These are phyloP conservation scores for Lasiurus cinereus DNA, from an alignment of 2,113 vertebrate genomes.

Conservation along the genomic window DNA sequence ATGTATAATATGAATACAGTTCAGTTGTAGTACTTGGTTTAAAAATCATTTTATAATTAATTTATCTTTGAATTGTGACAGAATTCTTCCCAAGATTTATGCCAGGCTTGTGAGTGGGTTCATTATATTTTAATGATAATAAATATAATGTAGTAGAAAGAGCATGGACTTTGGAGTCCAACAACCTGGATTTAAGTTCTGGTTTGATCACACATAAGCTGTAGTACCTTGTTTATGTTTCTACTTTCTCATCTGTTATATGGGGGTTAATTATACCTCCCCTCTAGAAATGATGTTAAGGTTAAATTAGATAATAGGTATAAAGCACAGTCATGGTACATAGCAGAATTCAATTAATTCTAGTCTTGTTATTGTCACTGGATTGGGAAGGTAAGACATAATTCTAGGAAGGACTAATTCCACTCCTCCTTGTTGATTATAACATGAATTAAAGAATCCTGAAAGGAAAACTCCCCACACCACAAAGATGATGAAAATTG, in stretches of 20 bases:
- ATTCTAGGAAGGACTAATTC: not conserved
- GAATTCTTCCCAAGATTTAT: not conserved
- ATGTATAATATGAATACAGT: not conserved
- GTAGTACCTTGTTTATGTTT: not conserved
- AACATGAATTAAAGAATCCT: conserved; percentile 13
- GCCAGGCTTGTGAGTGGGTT: not conserved
- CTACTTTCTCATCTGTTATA: not conserved
- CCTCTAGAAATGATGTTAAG: not conserved
- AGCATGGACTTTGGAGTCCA: not conserved
- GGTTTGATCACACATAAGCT: not conserved
- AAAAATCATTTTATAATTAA: not conserved
- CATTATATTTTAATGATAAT: not conserved
- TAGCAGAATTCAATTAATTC: not conserved
- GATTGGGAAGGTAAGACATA: not conserved
- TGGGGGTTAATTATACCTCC: not conserved
- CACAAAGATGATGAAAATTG: not conserved
- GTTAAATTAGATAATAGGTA: not conserved
- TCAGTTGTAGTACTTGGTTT: not conserved
- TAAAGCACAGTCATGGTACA: not conserved
- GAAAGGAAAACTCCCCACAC: not conserved
- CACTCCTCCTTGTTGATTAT: not conserved
- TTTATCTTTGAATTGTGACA: not conserved
- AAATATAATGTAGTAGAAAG: not conserved
- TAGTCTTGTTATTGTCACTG: not conserved
- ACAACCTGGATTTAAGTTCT: not conserved